phyloP scores from a whole-genome alignment of 2,888 invertebrate genomes.

The Cosmia pyralina region DNA sequence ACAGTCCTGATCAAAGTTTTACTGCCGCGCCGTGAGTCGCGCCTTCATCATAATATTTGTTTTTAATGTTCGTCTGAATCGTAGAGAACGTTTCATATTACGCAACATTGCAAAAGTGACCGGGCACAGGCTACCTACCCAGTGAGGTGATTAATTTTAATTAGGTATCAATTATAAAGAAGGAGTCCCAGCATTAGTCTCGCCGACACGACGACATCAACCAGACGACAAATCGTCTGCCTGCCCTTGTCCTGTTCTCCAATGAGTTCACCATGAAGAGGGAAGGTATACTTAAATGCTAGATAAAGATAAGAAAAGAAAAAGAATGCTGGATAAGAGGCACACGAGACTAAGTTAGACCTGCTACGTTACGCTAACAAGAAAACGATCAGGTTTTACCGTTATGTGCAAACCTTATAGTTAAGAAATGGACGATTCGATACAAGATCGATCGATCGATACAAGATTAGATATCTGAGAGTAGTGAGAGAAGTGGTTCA shows the following conservation, averaged over 20 bases:
- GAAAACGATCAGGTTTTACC: not conserved
- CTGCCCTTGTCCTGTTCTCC: not conserved
- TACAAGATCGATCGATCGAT: too few species aligned
- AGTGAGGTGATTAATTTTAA: not conserved
- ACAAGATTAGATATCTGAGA: conserved; percentile 21
- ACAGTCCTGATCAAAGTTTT: not conserved
- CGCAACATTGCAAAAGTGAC: conserved; percentile 1
- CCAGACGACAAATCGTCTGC: not conserved
- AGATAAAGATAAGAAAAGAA: not conserved
- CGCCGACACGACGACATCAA: not conserved
- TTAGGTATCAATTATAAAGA: not conserved
- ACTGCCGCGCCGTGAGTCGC: not conserved
- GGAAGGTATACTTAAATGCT: not conserved
- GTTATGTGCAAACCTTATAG: conserved; percentile 2
- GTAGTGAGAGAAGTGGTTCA: not conserved
- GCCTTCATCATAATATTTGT: conserved; percentile 2
- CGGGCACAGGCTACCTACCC: not conserved
- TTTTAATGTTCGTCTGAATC: conserved; percentile 20
- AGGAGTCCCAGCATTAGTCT: not conserved
- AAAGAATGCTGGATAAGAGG: too few species aligned
- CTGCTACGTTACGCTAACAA: not conserved
- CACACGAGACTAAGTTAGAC: not conserved
- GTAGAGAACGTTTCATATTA: not conserved
- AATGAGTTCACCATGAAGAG: not conserved
- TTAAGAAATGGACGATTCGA: conserved; percentile 35